phyloP scores from a whole-genome alignment of 2,797 vertebrate species.

The Acanthornis magna region DNA sequence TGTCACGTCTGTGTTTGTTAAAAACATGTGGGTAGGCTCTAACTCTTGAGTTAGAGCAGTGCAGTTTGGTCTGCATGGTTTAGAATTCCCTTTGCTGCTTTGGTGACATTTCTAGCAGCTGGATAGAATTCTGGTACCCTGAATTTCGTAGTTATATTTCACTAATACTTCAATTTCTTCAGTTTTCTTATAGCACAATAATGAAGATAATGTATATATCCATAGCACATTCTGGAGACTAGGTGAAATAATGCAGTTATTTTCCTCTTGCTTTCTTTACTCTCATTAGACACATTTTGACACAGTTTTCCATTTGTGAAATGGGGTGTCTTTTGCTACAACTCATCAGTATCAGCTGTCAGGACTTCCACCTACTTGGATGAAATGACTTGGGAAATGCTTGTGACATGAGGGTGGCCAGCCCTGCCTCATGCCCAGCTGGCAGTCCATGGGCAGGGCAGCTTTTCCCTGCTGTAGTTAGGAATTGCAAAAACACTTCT shows the following conservation, averaged over 20 bases:
- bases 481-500: background rate
- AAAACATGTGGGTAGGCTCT: background rate
- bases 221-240: background rate
- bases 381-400: background rate
- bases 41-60: background rate
- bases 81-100: background rate
- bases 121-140: background rate
- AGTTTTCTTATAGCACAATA: background rate
- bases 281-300: background rate
- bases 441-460: background rate
- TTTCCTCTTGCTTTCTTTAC: background rate
- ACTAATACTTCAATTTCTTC: background rate
- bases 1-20: background rate
- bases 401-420: background rate
- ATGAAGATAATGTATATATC: background rate
- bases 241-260: background rate
- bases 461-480: background rate
- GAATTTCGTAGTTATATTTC: background rate
- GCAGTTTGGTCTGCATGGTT: background rate
- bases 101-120: background rate
- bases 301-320: background rate
- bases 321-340: background rate
- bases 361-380: background rate
- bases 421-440: background rate
- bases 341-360: background rate